Conservation (phyloP, 2,113 vertebrate genomes). For the Chloebia gouldiae region DNA sequence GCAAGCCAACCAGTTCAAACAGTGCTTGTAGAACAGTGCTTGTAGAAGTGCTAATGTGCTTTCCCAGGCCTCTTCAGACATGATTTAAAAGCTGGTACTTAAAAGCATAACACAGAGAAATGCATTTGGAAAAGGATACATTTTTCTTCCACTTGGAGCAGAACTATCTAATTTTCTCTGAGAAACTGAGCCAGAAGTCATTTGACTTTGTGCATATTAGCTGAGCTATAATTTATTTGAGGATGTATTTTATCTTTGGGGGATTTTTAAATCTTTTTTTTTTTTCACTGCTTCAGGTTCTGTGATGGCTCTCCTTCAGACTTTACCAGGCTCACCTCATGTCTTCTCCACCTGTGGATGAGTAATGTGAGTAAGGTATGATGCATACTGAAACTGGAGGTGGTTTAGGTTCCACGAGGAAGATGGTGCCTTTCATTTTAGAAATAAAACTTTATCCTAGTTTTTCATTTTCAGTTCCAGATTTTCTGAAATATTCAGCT, state of each 20-base stretch:
- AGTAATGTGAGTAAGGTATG: not conserved
- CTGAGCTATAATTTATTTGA: not conserved
- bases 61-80: not conserved
- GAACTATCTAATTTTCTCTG: not conserved
- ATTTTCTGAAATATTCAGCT: not conserved
- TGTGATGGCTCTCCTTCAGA: not conserved
- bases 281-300: not conserved
- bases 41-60: not conserved
- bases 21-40: not conserved
- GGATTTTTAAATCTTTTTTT: not conserved
- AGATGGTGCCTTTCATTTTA: not conserved
- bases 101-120: conserved; percentile 16
- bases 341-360: not conserved
- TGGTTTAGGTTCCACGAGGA: not conserved
- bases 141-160: not conserved
- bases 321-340: not conserved
- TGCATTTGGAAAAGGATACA: not conserved
- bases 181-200: conserved; percentile 5
- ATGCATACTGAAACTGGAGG: not conserved
- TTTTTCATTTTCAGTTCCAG: not conserved
- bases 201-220: not conserved
- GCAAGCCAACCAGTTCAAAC: not conserved
- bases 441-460: not conserved
- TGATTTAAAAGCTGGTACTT: not conserved
- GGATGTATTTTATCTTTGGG: not conserved